A percentile compares a stretch with the other conserved stretches of the same genome.
These are phyloP conservation scores for Sinella curviseta DNA, from an alignment of 1,140 invertebrate species.

Conservation along the genomic window DNA sequence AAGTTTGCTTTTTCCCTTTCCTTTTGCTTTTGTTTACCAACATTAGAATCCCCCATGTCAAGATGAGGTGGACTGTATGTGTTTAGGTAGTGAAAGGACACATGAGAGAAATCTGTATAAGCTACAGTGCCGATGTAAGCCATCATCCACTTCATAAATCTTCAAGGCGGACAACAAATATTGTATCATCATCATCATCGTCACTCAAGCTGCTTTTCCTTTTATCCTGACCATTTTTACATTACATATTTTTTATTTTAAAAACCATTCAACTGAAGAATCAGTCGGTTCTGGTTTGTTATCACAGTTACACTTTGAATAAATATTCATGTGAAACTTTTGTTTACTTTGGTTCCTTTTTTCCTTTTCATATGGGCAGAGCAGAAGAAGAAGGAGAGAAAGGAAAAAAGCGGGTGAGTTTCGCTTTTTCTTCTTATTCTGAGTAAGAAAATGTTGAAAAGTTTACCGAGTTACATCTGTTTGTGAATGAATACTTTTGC, in stretches of 20 bases:
- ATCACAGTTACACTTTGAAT: constrained; percentile 17
- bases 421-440: not conserved
- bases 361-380: not conserved
- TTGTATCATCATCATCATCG: not conserved
- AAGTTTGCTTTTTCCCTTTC: not conserved
- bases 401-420: not conserved
- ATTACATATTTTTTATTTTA: not conserved
- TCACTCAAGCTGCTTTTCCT: not conserved
- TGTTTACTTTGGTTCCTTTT: constrained; percentile 13
- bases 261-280: not conserved
- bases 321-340: constrained; percentile 24
- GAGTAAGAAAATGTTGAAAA: not conserved
- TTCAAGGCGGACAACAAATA: not conserved
- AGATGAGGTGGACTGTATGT: too few relatives aligned
- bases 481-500: not conserved
- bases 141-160: constrained; percentile 9
- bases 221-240: not conserved
- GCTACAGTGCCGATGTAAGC: too few relatives aligned
- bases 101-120: too few relatives aligned
- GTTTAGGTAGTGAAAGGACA: too few relatives aligned
- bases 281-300: constrained; percentile 2
- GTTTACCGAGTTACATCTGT: not conserved
- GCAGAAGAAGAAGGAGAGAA: not conserved
- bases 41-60: not conserved
- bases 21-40: constrained; percentile 12